Evolutionary conservation across 2,113 vertebrate genomes (phyloP).

Genomic region (Crotalus helleri): DNA sequence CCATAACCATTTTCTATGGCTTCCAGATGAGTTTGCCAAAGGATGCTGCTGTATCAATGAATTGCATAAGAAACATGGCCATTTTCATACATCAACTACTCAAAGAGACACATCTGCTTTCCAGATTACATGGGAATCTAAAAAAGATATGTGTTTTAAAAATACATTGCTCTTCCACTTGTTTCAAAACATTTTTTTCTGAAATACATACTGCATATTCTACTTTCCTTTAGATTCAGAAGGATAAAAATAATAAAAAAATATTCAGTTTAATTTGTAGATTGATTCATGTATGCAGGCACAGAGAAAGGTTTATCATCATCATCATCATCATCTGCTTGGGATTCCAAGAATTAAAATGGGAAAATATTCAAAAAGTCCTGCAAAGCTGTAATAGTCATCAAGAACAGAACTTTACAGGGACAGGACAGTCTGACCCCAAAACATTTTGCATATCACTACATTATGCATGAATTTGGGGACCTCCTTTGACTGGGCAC

Average conservation of each 20-base stretch:
- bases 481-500: not conserved
- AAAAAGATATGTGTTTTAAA: not conserved
- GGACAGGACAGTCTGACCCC: not conserved
- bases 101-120: not conserved
- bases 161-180: not conserved
- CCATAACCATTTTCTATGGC: not conserved
- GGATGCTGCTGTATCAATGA: not conserved
- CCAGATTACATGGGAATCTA: not conserved
- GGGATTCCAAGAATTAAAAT: not conserved
- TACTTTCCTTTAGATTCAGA: not conserved
- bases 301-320: not conserved
- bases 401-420: not conserved
- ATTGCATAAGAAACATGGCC: not conserved
- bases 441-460: not conserved
- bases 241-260: not conserved
- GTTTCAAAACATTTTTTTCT: not conserved
- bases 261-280: not conserved
- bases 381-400: not conserved
- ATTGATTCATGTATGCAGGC: not conserved
- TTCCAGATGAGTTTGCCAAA: not conserved
- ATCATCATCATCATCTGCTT: not conserved
- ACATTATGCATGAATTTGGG: not conserved
- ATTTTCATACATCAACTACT: not conserved
- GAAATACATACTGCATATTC: not conserved
- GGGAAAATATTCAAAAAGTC: not conserved